Evolutionary conservation across 2,888 invertebrate genomes (phyloP).

Genomic region (Drosophila picticornis): DNA sequence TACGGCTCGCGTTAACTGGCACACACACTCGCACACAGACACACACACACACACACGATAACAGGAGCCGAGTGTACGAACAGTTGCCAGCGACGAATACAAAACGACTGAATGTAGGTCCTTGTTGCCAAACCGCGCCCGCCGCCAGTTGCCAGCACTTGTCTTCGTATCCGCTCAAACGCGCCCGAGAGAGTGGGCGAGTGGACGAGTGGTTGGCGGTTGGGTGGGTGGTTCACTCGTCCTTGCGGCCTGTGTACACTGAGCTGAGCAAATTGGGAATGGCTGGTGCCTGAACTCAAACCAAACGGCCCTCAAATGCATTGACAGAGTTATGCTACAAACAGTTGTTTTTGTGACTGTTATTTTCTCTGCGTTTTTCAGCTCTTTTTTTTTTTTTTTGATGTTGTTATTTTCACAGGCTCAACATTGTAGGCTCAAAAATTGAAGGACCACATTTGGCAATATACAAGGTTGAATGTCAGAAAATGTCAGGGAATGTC

Average conservation of each 20-base stretch:
- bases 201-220: background rate
- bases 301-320: slow-evolving; percentile 78
- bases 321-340: slow-evolving; percentile 75
- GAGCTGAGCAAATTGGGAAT: slow-evolving; percentile 55
- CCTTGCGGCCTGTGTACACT: slow-evolving; percentile 62
- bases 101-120: slow-evolving; percentile 75
- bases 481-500: slow-evolving; percentile 70
- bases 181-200: slow-evolving; percentile 15
- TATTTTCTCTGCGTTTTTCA: slow-evolving; percentile 25
- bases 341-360: slow-evolving; percentile 23
- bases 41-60: slow-evolving; percentile 42
- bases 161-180: slow-evolving; percentile 47
- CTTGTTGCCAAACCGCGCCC: slow-evolving; percentile 76
- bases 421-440: slow-evolving; percentile 72
- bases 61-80: slow-evolving; percentile 22
- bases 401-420: slow-evolving; percentile 42
- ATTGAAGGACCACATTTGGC: slow-evolving; percentile 77
- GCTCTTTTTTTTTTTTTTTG: slow-evolving; percentile 23
- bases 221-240: slow-evolving; percentile 37
- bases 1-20: slow-evolving; percentile 39
- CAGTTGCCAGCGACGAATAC: slow-evolving; percentile 32
- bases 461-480: slow-evolving; percentile 70
- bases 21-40: slow-evolving; percentile 23
- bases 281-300: slow-evolving; percentile 37
- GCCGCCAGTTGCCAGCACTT: slow-evolving; percentile 41